Conservation (phyloP, 2,113 vertebrate species). For the Hippocampus comes region DNA sequence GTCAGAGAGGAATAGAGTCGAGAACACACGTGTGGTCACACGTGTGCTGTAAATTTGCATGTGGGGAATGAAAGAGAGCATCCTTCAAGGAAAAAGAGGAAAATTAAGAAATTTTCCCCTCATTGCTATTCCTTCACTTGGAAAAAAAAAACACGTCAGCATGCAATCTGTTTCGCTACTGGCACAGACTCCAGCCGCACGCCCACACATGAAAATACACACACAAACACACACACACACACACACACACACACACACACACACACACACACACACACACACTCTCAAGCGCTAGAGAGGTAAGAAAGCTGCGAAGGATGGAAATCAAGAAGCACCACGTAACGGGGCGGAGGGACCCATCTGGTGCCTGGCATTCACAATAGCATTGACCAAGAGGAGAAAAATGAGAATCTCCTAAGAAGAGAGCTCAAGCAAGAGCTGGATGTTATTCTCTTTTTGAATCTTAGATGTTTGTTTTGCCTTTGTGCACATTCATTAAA, state of each 20-base stretch:
- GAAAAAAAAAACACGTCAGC: constrained; percentile 59
- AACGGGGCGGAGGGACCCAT: constrained; percentile 54
- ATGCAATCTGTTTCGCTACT: constrained; percentile 59
- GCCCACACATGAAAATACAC: constrained; percentile 33
- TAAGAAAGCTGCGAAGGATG: constrained; percentile 53
- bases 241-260: background rate
- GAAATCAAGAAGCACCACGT: constrained; percentile 51
- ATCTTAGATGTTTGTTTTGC: constrained; percentile 44
- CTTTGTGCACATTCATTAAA: constrained; percentile 27
- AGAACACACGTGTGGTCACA: background rate
- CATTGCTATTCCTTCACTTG: constrained; percentile 38
- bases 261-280: constrained; percentile 18
- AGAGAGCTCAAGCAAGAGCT: constrained; percentile 34
- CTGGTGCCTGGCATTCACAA: constrained; percentile 55
- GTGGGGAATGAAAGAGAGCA: constrained; percentile 36
- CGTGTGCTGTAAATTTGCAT: constrained; percentile 19
- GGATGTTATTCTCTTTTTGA: constrained; percentile 39
- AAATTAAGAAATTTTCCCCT: constrained; percentile 17
- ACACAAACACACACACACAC: no score
- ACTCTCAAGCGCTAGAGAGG: constrained; percentile 37
- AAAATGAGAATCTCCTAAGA: constrained; percentile 34
- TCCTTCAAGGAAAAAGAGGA: constrained; percentile 39
- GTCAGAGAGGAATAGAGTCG: constrained; percentile 30
- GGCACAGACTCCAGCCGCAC: constrained; percentile 54
- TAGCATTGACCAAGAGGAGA: constrained; percentile 36